Conservation (phyloP, 2,797 vertebrate genomes). For the Margarornis squamiger region DNA sequence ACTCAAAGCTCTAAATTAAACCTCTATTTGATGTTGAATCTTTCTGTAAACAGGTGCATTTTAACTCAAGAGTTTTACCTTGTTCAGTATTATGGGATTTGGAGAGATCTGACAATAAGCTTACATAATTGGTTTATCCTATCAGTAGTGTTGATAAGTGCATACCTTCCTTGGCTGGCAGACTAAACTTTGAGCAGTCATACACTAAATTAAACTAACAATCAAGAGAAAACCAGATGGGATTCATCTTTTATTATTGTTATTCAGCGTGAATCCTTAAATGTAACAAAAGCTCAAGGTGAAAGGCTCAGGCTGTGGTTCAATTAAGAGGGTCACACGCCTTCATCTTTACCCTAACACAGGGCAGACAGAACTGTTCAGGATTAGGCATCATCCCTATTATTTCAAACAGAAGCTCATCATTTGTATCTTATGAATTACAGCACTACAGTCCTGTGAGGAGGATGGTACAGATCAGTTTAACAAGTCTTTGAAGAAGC, state of each 20-base stretch:
- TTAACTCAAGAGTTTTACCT: neutral
- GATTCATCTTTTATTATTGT: constrained; percentile 1
- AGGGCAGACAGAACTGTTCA: neutral
- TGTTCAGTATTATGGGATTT: neutral
- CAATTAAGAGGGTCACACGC: neutral
- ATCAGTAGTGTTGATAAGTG: constrained; percentile 26
- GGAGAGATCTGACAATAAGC: neutral
- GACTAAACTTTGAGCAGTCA: neutral
- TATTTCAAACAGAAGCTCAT: neutral
- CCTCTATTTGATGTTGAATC: neutral
- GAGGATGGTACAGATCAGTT: neutral
- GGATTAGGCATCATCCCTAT: neutral
- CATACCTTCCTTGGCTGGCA: neutral
- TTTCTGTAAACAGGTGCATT: constrained; percentile 1
- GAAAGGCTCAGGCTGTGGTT: neutral
- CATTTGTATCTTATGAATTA: neutral
- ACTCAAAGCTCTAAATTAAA: neutral
- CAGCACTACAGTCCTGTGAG: neutral
- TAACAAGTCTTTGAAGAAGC: neutral
- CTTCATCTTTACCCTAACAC: neutral
- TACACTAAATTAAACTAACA: neutral
- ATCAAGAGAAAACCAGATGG: neutral
- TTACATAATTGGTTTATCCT: constrained; percentile 22
- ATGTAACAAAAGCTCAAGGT: neutral
- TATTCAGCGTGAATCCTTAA: neutral